phyloP scores from a whole-genome alignment of 2,797 vertebrate genomes.

The Manis crassicaudata region DNA sequence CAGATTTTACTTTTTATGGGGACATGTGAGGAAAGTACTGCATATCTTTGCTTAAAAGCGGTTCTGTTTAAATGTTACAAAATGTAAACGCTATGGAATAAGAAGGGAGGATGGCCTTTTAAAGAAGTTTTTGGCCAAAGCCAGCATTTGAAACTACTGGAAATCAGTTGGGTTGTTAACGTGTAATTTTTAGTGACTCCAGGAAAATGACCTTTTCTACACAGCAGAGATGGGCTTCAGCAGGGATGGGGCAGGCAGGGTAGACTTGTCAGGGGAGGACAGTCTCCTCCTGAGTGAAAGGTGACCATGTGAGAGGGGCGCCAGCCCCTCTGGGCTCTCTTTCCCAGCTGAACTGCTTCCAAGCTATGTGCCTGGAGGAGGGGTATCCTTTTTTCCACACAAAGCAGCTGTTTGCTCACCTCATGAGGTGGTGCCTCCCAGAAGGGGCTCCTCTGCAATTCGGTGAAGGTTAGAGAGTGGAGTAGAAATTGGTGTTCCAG shows the following conservation, averaged over 20 bases:
- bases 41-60: slow-evolving; percentile 66
- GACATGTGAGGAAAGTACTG: slow-evolving; percentile 58
- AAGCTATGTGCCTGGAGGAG: not conserved
- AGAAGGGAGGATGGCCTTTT: slow-evolving; percentile 66
- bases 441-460: not conserved
- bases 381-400: accelerated
- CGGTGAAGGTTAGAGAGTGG: too few relatives aligned
- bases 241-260: not conserved
- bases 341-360: not conserved
- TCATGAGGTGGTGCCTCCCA: not conserved
- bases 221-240: not conserved
- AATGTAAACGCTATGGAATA: slow-evolving; percentile 69
- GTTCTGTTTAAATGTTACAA: slow-evolving; percentile 66
- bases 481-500: not conserved
- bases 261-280: not conserved
- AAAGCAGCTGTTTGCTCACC: not conserved
- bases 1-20: slow-evolving; percentile 74
- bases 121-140: slow-evolving; percentile 66
- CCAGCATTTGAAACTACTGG: slow-evolving; percentile 39
- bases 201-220: slow-evolving; percentile 53
- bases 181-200: slow-evolving; percentile 31
- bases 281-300: not conserved
- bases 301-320: not conserved
- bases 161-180: slow-evolving; percentile 31
- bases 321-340: not conserved